A percentile compares a stretch with the other conserved stretches of the same genome.
Conservation (phyloP, 2,113 vertebrate species). For the Nycticebus coucang region DNA sequence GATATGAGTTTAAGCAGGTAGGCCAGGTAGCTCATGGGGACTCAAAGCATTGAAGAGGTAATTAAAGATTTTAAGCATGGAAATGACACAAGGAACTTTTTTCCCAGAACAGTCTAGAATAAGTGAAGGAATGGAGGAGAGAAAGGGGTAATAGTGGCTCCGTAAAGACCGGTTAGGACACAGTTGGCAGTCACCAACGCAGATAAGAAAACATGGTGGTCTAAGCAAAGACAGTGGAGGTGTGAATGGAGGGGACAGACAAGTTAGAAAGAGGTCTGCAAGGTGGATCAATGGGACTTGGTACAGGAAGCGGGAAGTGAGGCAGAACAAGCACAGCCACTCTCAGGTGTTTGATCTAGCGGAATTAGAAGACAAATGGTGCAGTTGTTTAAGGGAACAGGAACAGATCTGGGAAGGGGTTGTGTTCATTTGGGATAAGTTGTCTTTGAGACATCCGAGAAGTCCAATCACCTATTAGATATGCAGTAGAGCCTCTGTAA, state of each 20-base stretch:
- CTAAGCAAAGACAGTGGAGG: background rate
- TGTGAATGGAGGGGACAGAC: background rate
- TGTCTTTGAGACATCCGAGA: background rate
- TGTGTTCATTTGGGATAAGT: background rate
- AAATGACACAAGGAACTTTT: background rate
- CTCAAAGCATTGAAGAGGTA: background rate
- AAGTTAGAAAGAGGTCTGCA: background rate
- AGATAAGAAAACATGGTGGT: background rate
- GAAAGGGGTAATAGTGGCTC: background rate
- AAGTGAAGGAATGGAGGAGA: background rate
- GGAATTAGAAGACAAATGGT: background rate
- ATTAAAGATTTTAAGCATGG: background rate
- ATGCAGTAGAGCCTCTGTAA: too few relatives aligned
- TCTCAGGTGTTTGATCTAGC: background rate
- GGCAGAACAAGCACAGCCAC: fast-evolving
- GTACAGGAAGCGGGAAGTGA: background rate
- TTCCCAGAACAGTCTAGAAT: background rate
- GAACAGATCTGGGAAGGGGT: background rate
- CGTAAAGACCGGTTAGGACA: background rate
- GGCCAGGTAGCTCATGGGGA: background rate
- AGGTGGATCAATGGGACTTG: background rate
- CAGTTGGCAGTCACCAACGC: background rate
- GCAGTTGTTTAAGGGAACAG: background rate
- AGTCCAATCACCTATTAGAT: too few relatives aligned
- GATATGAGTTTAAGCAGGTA: background rate